These are phyloP conservation scores for Hirtodrosophila trivittata DNA, from an alignment of 2,888 invertebrate genomes.

Conservation along the genomic window DNA sequence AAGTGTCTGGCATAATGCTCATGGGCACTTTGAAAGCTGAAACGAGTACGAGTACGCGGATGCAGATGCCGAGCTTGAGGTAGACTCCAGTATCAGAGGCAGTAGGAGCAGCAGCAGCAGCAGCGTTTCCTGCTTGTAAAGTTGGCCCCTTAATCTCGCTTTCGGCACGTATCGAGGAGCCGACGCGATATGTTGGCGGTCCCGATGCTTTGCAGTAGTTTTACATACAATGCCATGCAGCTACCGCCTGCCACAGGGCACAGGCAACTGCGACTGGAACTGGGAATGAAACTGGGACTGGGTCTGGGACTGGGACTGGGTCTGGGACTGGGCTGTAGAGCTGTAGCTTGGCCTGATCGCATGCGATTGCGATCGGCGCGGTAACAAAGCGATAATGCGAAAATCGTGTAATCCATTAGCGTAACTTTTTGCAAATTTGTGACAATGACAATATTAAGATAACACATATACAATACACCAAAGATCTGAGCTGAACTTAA, in stretches of 20 bases:
- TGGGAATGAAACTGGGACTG: background rate
- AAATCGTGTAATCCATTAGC: conserved; percentile 85
- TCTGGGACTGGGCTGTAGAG: background rate
- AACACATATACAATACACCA: conserved; percentile 68
- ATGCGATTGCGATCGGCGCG: conserved; percentile 77
- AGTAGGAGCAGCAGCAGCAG: conserved; percentile 6
- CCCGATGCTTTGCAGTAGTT: conserved; percentile 65
- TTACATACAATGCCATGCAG: conserved; percentile 73
- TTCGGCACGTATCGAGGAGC: conserved; percentile 65
- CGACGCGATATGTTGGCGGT: conserved; percentile 62
- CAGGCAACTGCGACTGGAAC: conserved; percentile 1
- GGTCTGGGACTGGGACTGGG: background rate
- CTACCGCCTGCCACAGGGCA: conserved; percentile 48
- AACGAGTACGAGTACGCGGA: conserved; percentile 49
- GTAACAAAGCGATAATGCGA: conserved; percentile 84
- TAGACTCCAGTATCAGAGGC: background rate
- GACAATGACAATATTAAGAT: conserved; percentile 85
- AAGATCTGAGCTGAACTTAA: conserved; percentile 20
- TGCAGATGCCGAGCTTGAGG: background rate
- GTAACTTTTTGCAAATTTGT: conserved; percentile 84
- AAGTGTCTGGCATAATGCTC: conserved; percentile 77
- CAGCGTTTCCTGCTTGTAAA: conserved; percentile 74
- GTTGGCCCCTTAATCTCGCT: conserved; percentile 69
- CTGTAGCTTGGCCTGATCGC: conserved; percentile 61
- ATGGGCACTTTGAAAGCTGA: conserved; percentile 70